A percentile compares a stretch with the other conserved stretches of the same genome.
phyloP scores from a whole-genome alignment of 1,140 invertebrate genomes.

The Galendromus occidentalis region DNA sequence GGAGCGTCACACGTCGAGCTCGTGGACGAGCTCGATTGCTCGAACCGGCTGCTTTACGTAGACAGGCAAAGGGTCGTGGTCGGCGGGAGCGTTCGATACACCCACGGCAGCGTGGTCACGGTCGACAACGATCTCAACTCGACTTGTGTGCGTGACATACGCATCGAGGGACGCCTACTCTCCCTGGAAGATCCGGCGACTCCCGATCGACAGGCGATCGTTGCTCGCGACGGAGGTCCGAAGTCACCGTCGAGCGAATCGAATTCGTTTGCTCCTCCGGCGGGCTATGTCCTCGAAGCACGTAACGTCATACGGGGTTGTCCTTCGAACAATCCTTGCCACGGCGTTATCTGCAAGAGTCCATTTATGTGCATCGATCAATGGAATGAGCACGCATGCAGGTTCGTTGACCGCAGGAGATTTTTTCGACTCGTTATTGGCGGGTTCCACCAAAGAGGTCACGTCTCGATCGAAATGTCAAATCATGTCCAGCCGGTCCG shows the following conservation, averaged over 20 bases:
- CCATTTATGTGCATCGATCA: slow-evolving; percentile 25
- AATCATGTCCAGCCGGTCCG: too few species aligned
- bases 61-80: not conserved
- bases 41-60: not conserved
- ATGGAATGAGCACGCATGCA: slow-evolving; percentile 20
- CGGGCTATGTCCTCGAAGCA: slow-evolving; percentile 16
- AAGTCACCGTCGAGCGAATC: not conserved
- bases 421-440: too few species aligned
- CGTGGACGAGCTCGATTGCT: not conserved
- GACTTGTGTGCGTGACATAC: slow-evolving; percentile 27
- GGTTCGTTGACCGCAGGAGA: not conserved
- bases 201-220: not conserved
- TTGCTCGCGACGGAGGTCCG: not conserved
- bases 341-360: slow-evolving; percentile 19
- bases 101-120: not conserved
- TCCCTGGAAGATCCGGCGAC: slow-evolving; percentile 22
- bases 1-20: not conserved
- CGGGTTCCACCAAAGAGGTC: too few species aligned
- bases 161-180: slow-evolving; percentile 26
- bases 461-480: too few species aligned
- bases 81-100: not conserved
- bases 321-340: slow-evolving; percentile 23
- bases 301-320: slow-evolving; percentile 24
- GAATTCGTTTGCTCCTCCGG: slow-evolving; percentile 20
- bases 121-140: not conserved